Evolutionary conservation across 2,888 invertebrate species (phyloP), one percentile per base, ranked within the genome.

Genomic region (Hoplodrina blanda): DNA sequence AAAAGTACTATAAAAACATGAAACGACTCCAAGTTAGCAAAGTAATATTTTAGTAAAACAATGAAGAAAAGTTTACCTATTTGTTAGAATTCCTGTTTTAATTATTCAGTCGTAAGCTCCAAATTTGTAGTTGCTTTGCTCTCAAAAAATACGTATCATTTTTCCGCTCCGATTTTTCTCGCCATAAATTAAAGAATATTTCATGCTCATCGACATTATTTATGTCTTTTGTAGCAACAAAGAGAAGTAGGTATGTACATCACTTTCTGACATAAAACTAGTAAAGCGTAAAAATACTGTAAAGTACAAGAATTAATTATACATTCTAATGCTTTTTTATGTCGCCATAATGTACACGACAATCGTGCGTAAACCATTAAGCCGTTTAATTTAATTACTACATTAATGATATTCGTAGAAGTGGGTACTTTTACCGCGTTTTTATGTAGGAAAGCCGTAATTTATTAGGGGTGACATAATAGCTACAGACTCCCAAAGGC

Each of bases 171-270:
- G 7, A 46, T 66, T 55, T 62, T 65, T n/a, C n/a, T 37, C 13
- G 33, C 30, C 25, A 74, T 66, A 78, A 78, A 74, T 69, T 60
- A n/a, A 61, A 53, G 41, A 66, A 79, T 75, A 57, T 57, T 62
- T 75, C 66, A 67, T 62, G 41, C 63, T 71, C 33, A 61, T 55
- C 54, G 71, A 46, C 54, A 25, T 71, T 61, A 78, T 78, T 73
- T 63, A 75, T 64, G 44, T 50, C 53, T 64, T 63, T 79, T n/a
- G 17, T 30, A 41, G 37, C 25, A 33, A 30, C 53, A 17, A 61
- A 61, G 54, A 57, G 61, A 63, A 50, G n/a, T n/a, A n/a, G n/a
- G n/a, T n/a, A n/a, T n/a, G n/a, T 63, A 73, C 25, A 73, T 61
- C 62, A 61, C 49, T 73, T 50, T 49, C 52, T 44, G 25, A 20